Percentiles rank a stretch among this genome's conserved stretches.
Evolutionary conservation across 2,113 vertebrate genomes (phyloP).

Genomic region (Epinephelus fuscoguttatus): DNA sequence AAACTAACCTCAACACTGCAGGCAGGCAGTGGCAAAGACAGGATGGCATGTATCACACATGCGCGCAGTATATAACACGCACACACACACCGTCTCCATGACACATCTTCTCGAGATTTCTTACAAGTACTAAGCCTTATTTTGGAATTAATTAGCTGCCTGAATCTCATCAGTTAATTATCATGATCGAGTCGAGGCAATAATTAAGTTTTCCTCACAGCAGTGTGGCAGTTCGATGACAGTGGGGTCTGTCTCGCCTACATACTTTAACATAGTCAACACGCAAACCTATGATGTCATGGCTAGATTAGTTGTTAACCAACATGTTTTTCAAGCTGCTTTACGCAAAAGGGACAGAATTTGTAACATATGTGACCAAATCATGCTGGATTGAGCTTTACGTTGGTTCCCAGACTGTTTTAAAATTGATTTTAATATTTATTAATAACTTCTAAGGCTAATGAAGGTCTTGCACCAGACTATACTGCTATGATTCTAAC

Average conservation of each 20-base stretch:
- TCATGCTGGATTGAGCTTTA: neutral
- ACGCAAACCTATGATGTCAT: slow-evolving; percentile 6
- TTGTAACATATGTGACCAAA: neutral
- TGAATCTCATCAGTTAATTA: slow-evolving; percentile 67
- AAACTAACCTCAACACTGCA: slow-evolving; percentile 61
- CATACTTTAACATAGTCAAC: slow-evolving; percentile 15
- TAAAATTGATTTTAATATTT: too few relatives aligned
- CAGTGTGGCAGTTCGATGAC: slow-evolving; percentile 13
- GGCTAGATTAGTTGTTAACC: neutral
- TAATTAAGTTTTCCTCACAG: slow-evolving; percentile 67
- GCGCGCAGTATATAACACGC: neutral
- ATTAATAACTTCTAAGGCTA: too few relatives aligned
- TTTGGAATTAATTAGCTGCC: slow-evolving; percentile 70
- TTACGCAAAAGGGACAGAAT: neutral
- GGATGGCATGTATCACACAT: slow-evolving; percentile 51
- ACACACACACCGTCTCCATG: slow-evolving; percentile 3
- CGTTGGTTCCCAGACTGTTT: neutral
- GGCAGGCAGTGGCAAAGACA: slow-evolving; percentile 45
- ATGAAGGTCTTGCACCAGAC: neutral
- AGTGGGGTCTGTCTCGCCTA: slow-evolving; percentile 6
- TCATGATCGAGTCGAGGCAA: slow-evolving; percentile 52
- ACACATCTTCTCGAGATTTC: slow-evolving; percentile 50
- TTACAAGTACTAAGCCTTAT: slow-evolving; percentile 26
- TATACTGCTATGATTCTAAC: neutral
- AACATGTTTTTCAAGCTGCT: neutral